Evolutionary conservation across 2,888 invertebrate species (phyloP).

Genomic region (Eupithecia insigniata): DNA sequence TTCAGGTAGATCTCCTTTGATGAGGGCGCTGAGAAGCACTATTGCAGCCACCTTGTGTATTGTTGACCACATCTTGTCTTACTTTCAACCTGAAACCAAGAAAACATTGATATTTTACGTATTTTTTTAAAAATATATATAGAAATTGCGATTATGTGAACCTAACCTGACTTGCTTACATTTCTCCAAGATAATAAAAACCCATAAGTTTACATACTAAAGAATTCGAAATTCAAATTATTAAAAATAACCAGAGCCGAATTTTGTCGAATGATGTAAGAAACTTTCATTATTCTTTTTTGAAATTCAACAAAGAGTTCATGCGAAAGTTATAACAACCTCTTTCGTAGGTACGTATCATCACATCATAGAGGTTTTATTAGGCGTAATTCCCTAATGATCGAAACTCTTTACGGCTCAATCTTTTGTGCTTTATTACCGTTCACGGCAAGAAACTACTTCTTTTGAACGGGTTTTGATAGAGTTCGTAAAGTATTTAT

Average conservation of each 20-base stretch:
- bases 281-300: background rate
- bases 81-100: constrained; percentile 28
- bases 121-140: background rate
- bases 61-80: constrained; percentile 58
- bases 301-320: background rate
- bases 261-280: background rate
- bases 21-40: constrained; percentile 66
- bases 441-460: background rate
- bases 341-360: background rate
- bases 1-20: constrained; percentile 74
- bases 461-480: constrained; percentile 37
- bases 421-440: background rate
- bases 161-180: background rate
- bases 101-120: constrained; percentile 10
- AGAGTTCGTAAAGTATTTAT: constrained; percentile 43
- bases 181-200: background rate
- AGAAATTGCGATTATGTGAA: background rate
- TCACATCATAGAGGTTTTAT: background rate
- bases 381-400: background rate
- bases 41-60: constrained; percentile 67
- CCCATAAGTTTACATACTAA: background rate
- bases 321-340: background rate
- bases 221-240: background rate
- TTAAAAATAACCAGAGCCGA: background rate
- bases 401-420: background rate